Percentiles rank a stretch among this genome's conserved stretches.
Evolutionary conservation across 2,113 vertebrate species (phyloP).

Genomic region (Alligator mississippiensis): DNA sequence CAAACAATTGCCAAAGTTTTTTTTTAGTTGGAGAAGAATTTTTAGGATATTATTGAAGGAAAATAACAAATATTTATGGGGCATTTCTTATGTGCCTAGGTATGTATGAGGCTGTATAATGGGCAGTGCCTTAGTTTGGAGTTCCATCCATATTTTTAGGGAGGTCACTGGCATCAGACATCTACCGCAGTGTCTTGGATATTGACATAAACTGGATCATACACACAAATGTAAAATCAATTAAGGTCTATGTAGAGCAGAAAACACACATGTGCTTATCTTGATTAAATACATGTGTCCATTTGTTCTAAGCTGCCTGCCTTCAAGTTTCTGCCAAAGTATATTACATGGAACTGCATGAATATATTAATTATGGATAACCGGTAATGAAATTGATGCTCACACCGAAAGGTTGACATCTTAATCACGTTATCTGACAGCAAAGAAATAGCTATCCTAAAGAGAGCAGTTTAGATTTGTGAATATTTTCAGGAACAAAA

Average conservation of each 20-base stretch:
- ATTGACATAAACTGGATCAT: not conserved
- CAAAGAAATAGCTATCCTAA: slow-evolving; percentile 36
- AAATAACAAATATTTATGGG: not conserved
- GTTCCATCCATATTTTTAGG: too few relatives aligned
- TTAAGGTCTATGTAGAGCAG: not conserved
- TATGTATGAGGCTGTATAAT: not conserved
- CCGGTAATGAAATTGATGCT: slow-evolving; percentile 17
- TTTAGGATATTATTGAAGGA: not conserved
- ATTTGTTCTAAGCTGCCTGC: not conserved
- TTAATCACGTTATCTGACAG: slow-evolving; percentile 20
- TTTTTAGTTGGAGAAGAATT: not conserved
- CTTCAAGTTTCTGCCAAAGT: not conserved
- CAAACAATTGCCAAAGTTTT: too few relatives aligned
- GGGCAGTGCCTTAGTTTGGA: too few relatives aligned
- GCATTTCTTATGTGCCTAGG: not conserved
- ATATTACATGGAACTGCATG: not conserved
- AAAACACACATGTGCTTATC: not conserved
- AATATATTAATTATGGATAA: slow-evolving; percentile 13
- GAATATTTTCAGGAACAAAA: not conserved
- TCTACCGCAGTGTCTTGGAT: too few relatives aligned
- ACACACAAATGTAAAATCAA: not conserved
- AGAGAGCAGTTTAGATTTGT: slow-evolving; percentile 3
- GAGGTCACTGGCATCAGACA: too few relatives aligned
- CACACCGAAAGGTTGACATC: not conserved
- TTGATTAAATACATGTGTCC: not conserved